Evolutionary conservation across 2,113 vertebrate genomes (phyloP).

Genomic region (Todiramphus chloris): DNA sequence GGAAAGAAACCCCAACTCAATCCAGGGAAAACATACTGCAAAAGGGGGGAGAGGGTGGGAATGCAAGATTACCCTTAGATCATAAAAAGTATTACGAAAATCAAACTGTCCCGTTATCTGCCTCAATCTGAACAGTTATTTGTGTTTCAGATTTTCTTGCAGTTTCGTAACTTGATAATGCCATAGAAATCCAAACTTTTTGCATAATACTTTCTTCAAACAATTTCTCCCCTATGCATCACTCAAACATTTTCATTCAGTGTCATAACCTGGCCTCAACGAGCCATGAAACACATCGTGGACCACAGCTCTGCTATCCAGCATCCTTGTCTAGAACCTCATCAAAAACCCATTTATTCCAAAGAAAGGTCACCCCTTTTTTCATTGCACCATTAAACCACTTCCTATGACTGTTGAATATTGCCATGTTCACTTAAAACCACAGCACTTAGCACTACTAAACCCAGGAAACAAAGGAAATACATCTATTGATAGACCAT

Average conservation of each 20-base stretch:
- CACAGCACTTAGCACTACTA: background rate
- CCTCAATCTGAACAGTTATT: background rate
- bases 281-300: background rate
- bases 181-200: background rate
- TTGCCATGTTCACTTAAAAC: background rate
- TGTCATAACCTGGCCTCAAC: background rate
- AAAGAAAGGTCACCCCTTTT: background rate
- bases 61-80: background rate
- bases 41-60: background rate
- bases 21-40: background rate
- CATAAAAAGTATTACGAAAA: background rate
- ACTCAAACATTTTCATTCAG: background rate
- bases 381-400: background rate
- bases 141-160: background rate
- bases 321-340: background rate
- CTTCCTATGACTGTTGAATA: background rate
- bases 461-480: constrained; percentile 4
- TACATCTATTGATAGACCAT: background rate
- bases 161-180: background rate
- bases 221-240: background rate
- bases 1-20: background rate
- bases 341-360: background rate
- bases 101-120: background rate
- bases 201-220: background rate
- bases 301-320: background rate